Evolutionary conservation across 2,888 invertebrate species (phyloP).

Genomic region (Oscheius onirici): DNA sequence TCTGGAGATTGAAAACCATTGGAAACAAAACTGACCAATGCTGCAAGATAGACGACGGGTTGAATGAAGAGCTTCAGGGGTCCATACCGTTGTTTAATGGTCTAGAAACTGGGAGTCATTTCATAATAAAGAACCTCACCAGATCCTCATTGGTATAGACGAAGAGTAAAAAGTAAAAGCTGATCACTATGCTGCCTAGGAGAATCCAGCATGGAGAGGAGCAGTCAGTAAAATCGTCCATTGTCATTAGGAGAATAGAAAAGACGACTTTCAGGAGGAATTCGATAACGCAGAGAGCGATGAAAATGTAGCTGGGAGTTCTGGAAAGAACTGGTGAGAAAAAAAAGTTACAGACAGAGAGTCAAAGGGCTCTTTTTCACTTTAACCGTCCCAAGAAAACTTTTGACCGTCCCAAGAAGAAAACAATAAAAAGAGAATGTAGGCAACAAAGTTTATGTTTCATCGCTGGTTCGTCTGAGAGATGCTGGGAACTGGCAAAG

Average conservation of each 20-base stretch:
- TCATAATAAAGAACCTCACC: not conserved
- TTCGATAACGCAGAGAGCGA: slow-evolving; percentile 1
- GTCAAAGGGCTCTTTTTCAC: too few relatives aligned
- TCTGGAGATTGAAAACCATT: too few relatives aligned
- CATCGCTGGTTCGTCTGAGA: too few relatives aligned
- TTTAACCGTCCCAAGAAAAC: too few relatives aligned
- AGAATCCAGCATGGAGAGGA: slow-evolving; percentile 4
- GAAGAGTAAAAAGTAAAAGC: slow-evolving; percentile 4
- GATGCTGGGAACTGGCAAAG: too few relatives aligned
- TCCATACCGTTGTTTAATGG: not conserved
- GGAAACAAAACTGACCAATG: not conserved
- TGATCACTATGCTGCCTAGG: not conserved
- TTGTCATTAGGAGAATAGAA: slow-evolving; percentile 10
- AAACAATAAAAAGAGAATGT: too few relatives aligned
- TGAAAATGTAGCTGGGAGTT: slow-evolving; percentile 11
- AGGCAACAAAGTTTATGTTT: too few relatives aligned
- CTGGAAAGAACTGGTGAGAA: not conserved
- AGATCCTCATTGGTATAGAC: slow-evolving; percentile 8
- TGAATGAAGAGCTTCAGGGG: not conserved
- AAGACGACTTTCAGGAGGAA: not conserved
- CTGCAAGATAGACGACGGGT: slow-evolving; percentile 2
- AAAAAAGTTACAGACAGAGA: too few relatives aligned
- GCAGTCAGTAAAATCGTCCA: not conserved
- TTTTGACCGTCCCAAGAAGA: too few relatives aligned
- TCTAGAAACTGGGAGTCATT: not conserved